Evolutionary conservation across 2,888 invertebrate species (phyloP), one percentile per base, ranked within the genome.

Genomic region (Podotricha telesiphe): DNA sequence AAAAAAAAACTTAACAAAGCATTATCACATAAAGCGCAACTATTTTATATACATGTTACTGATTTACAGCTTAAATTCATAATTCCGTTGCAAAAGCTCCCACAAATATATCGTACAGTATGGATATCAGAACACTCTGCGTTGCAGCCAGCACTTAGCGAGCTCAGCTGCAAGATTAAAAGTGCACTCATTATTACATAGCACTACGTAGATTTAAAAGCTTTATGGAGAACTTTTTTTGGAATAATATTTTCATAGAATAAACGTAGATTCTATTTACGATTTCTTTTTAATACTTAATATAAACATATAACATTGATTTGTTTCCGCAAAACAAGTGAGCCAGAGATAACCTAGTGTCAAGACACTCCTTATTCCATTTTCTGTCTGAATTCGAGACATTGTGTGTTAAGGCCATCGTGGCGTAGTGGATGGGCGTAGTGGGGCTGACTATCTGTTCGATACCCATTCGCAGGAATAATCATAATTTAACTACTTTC

Each of bases 141-240:
- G 72, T 70, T 70, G 67, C 72, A 76, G 73, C 78, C 75, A 73
- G 89, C 90, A 89, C 89, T 90, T 89, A 89, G 76, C 72, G 86
- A 79, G 78, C 82, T 75, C 89, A 89, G 90, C 87, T 88, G 90
- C 80, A 78, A 76, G 81, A 85, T 86, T 86, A 86, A 88, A 85
- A 88, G 85, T 87, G 86, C 80, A 84, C 72, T 81, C 74, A 75
- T 76, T 75, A 73, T 22, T 20, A 13, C 67, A 58, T 64, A 61
- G 70, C 64, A 53, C 72, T 72, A 65, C 67, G 67, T 65, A 63
- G 72, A 71, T 68, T 68, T 68, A 59, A 59, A 45, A 59, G 59
- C 59, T 59, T 45, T 45, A 5, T 22, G 22, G 28, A 22, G 6
- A 45, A 42, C 58, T 59, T 28, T 45, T 45, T 59, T 45, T 20